Percentiles rank a stretch among this genome's conserved stretches.
These are phyloP conservation scores for Sebastes melanostomus DNA, from an alignment of 2,797 vertebrate species.

Conservation along the genomic window DNA sequence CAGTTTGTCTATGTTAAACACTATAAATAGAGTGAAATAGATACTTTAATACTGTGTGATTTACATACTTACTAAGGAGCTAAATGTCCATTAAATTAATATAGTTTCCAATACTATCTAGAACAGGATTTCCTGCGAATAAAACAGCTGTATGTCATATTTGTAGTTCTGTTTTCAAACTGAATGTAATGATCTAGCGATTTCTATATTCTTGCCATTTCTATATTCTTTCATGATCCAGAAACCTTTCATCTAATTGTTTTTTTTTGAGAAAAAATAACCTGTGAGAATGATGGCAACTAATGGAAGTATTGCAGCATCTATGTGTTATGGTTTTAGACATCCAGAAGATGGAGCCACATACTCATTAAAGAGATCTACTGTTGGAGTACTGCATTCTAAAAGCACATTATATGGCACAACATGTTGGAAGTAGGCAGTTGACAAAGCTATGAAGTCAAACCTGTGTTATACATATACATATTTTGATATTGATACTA, in stretches of 20 bases:
- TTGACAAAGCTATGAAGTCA: not conserved
- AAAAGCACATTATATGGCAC: not conserved
- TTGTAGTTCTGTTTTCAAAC: not conserved
- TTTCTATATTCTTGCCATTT: not conserved
- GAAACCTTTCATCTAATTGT: not conserved
- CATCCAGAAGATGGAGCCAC: constrained; percentile 72
- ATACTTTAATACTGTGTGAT: not conserved
- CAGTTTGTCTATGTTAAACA: not conserved
- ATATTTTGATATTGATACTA: no score
- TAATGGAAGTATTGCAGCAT: not conserved
- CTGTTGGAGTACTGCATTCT: accelerated
- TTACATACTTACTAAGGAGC: not conserved
- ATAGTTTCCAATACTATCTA: accelerated
- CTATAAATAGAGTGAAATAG: not conserved
- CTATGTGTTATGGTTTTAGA: not conserved
- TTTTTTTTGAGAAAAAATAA: not conserved
- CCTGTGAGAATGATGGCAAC: not conserved
- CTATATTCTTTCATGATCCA: accelerated
- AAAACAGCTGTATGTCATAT: not conserved
- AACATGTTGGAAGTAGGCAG: not conserved
- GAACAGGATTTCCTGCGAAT: not conserved
- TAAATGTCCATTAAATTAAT: not conserved
- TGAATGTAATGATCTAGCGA: not conserved
- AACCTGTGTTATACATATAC: not conserved
- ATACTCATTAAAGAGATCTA: constrained; percentile 31